phyloP scores from a whole-genome alignment of 37 sponge, comb jelly and placozoan species.

The Eunapius fragilis region DNA sequence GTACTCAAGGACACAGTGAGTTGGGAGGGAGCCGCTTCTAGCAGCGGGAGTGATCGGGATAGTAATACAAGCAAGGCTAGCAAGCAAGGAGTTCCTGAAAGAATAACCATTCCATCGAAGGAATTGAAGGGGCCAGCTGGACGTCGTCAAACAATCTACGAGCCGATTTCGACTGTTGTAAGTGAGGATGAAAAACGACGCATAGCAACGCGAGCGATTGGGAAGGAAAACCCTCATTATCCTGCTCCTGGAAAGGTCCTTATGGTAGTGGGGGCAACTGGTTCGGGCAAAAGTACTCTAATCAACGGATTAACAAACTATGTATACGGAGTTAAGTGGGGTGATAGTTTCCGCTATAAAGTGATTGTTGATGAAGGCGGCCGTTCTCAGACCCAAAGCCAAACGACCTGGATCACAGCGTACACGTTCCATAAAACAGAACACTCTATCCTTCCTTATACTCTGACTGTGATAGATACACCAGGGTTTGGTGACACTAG shows the following conservation, averaged over 20 bases:
- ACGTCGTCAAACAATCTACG: too few species aligned
- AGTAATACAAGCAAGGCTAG: too few species aligned
- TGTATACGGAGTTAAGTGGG: slow-evolving; percentile 49
- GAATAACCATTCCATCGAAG: too few species aligned
- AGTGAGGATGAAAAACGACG: too few species aligned
- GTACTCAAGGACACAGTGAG: too few species aligned
- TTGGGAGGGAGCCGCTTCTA: too few species aligned
- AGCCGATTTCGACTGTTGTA: too few species aligned
- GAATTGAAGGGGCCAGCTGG: too few species aligned
- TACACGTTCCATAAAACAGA: slow-evolving; percentile 41
- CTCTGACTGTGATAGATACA: slow-evolving; percentile 54
- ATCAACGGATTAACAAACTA: slow-evolving; percentile 66
- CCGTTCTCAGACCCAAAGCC: slow-evolving; percentile 28
- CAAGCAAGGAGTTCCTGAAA: too few species aligned
- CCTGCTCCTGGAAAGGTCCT: slow-evolving; percentile 35
- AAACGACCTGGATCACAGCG: slow-evolving; percentile 44
- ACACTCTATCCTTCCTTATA: slow-evolving; percentile 15
- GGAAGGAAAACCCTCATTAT: neutral
- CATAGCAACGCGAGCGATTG: neutral
- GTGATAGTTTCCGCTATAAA: slow-evolving; percentile 53
- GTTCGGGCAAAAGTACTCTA: slow-evolving; percentile 59
- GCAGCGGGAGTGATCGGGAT: too few species aligned
- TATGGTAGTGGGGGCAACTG: slow-evolving; percentile 70
- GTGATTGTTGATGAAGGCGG: slow-evolving; percentile 22
- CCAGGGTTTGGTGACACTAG: slow-evolving; percentile 64